These are phyloP conservation scores for Platyrinchus mystaceus DNA, from an alignment of 2,797 vertebrate species.

Conservation along the genomic window DNA sequence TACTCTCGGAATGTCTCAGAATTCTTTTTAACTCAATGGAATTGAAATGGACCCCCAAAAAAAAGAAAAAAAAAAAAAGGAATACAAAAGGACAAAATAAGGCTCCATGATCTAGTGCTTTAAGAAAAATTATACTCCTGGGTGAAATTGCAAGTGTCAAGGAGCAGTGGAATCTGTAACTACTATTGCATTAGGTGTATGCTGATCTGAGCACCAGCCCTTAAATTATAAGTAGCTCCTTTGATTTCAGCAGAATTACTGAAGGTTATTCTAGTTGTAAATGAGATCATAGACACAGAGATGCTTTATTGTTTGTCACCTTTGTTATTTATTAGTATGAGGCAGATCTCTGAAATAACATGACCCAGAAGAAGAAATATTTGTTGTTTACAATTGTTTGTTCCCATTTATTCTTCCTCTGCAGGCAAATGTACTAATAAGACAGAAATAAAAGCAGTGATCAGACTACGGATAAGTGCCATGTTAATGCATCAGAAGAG, in stretches of 20 bases:
- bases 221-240: not conserved
- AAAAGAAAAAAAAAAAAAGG: rapidly evolving
- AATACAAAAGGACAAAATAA: not conserved
- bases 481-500: not conserved
- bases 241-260: not conserved
- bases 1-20: not conserved
- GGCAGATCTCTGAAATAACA: not conserved
- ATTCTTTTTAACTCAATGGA: not conserved
- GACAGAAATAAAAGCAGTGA: not conserved
- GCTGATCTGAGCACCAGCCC: not conserved
- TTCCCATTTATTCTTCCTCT: not conserved
- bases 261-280: not conserved
- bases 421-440: not conserved
- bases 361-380: not conserved
- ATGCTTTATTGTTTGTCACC: not conserved
- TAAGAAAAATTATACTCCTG: not conserved
- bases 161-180: not conserved
- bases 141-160: not conserved
- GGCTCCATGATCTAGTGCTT: not conserved
- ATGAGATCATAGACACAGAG: not conserved
- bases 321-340: rapidly evolving
- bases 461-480: not conserved
- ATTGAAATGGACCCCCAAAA: not conserved
- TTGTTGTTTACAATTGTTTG: not conserved
- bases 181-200: not conserved